Evolutionary conservation across 2,888 invertebrate genomes (phyloP), one percentile per base, ranked within the genome.

Genomic region (Eremobia ochroleuca): DNA sequence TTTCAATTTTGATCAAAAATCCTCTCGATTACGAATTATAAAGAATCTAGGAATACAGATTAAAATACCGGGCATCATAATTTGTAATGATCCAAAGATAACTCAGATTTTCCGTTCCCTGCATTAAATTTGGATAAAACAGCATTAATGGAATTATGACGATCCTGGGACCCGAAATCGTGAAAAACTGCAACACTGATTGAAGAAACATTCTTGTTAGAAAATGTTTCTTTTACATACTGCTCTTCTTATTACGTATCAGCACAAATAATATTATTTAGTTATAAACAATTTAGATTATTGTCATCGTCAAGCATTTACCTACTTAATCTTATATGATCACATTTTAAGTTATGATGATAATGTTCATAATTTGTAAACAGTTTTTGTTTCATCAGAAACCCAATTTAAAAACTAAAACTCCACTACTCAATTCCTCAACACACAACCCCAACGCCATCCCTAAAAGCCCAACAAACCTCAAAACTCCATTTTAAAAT

Each of bases 51-150:
- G 43, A 59, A 67, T 62, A 34, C 31, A 78, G 28, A 76, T 71
- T n/a, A 70, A 66, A 66, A 62, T 31, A 2, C 4, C 15, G 4
- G 25, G 18, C 31, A 61, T 76, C 73, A 67, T n/a, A n/a, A n/a
- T 83, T 82, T 78, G 78, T 82, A 58, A 83, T 70, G 4, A 43
- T 67, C 55, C 21, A 58, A 67, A 82, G 70, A 82, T 52, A 58
- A 61, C 67, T 73, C 66, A 59, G 81, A 77, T 82, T 77, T 77
- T 59, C 46, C 37, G 49, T 25, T 69, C 61, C 65, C 69, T 67
- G 73, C 49, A 82, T 82, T 67, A 58, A 77, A 82, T 62, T 70
- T 55, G 61, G 62, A 82, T 83, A 77, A 67, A 73, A 73, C 55
- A 73, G 37, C 49, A 67, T 74, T 83, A 78, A 67, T 78, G 83